Evolutionary conservation across 35 echinoderm and acorn worm species (phyloP).

Genomic region (Heliocidaris tuberculata): DNA sequence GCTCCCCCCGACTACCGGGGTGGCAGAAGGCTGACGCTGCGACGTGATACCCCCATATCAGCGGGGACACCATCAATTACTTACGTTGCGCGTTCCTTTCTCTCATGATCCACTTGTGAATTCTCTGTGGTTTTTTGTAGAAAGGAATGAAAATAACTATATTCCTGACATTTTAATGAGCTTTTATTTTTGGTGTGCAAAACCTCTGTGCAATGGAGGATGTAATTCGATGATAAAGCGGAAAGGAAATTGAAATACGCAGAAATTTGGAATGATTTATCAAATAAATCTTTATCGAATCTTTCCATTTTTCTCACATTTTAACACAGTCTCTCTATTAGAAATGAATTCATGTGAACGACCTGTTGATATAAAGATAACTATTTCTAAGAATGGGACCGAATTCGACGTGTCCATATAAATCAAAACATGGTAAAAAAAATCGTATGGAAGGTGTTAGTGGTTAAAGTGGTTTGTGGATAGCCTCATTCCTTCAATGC

Average conservation of each 20-base stretch:
- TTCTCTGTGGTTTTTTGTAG: constrained; percentile 10
- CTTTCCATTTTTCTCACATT: background rate
- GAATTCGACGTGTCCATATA: background rate
- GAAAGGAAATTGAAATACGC: constrained; percentile 31
- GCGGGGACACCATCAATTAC: constrained; percentile 20
- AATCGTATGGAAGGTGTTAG: background rate
- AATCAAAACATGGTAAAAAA: background rate
- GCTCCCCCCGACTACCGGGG: constrained; percentile 8
- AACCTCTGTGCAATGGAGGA: background rate
- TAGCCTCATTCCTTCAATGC: background rate
- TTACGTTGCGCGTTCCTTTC: background rate
- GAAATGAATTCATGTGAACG: background rate
- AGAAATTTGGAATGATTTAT: background rate
- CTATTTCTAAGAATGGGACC: background rate
- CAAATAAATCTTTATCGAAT: background rate
- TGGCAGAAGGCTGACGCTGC: constrained; percentile 27
- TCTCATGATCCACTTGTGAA: background rate
- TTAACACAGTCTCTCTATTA: background rate
- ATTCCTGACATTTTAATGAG: constrained; percentile 37
- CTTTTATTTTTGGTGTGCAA: background rate
- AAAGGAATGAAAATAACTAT: background rate
- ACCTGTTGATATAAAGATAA: background rate
- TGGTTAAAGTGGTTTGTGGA: background rate
- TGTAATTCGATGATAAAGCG: constrained; percentile 16
- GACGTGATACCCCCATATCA: background rate